Evolutionary conservation across 2,888 invertebrate species (phyloP), one percentile per base, ranked within the genome.

Genomic region (Tridacna crocea): DNA sequence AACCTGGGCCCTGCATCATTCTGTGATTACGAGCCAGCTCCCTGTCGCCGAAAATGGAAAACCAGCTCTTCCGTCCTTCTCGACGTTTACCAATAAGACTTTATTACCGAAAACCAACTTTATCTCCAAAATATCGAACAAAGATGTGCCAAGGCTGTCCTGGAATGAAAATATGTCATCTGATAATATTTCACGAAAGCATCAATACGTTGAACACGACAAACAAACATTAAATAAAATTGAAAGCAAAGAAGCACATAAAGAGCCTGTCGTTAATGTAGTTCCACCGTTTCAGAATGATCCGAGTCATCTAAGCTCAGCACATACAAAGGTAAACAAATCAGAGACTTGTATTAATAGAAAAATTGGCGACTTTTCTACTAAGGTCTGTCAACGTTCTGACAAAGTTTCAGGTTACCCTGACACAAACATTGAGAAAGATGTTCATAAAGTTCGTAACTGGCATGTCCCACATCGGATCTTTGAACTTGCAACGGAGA

Each of bases 1-100:
- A 73, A 79, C 84, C 0, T 87, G 84, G 84, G 84, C 84, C 1
- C 58, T 72, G 61, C 87, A 84, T 55, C 82, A 82, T 46, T 80
- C 79, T 13, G 78, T 79, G 10, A 77, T 80, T 73, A 77, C 77
- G 4, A 80, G 60, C 58, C 65, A 60, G 22, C 26, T 79, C 15
- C 48, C 79, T 13, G 19, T 17, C 11, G 15, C 51, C 3, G 61
- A 27, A 10, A 61, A 46, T 19, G 80, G 58, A 22, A 84, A 72
- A 70, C 55, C 68, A 26, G 46, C 24, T 8, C 72, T 87, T 27
- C 87, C 84, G 19, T 82, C 84, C 2, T 79, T 87, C 61, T 74
- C 86, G 26, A 83, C 86, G 22, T 83, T 86, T 48, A 65, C 77
- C 17, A 72, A 79, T 55, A 81, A 79, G 68, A 51, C 74, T 55